A percentile compares a stretch with the other conserved stretches of the same genome.
phyloP scores from a whole-genome alignment of 2,113 vertebrate species.

The Lonchura striata region DNA sequence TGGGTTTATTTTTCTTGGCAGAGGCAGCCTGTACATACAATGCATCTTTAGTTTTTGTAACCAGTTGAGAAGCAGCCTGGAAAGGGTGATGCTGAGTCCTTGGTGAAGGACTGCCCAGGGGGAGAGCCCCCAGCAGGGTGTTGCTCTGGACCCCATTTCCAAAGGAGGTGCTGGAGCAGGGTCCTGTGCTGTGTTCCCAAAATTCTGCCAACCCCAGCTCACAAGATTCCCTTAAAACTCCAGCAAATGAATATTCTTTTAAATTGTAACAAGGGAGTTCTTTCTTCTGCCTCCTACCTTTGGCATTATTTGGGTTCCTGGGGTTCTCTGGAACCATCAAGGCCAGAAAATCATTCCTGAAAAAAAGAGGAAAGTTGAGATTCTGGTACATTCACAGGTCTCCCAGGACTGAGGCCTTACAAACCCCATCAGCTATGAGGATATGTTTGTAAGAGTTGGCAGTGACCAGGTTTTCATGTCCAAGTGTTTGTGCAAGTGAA shows the following conservation, averaged over 20 bases:
- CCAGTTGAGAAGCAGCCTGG: slow-evolving; percentile 5
- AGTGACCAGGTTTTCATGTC: neutral
- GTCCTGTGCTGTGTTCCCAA: neutral
- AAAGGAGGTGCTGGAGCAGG: neutral
- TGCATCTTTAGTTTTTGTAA: slow-evolving; percentile 32
- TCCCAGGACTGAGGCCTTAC: neutral
- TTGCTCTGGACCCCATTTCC: neutral
- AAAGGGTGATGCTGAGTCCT: neutral
- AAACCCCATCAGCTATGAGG: neutral
- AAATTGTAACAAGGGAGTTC: neutral
- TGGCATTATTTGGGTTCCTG: neutral
- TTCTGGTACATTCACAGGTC: slow-evolving; percentile 26
- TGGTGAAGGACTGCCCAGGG: neutral
- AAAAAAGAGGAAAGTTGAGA: neutral
- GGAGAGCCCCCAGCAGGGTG: neutral
- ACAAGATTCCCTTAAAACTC: neutral
- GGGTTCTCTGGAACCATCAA: neutral
- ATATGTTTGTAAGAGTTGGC: neutral
- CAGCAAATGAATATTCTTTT: neutral
- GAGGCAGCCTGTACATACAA: neutral
- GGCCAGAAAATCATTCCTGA: neutral
- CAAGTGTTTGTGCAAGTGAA: slow-evolving; percentile 21
- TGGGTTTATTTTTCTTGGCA: slow-evolving; percentile 56
- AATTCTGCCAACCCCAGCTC: neutral
- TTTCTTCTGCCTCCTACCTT: neutral